Conservation (phyloP, 2,797 vertebrate species). For the Yasuhikotakia modesta region DNA sequence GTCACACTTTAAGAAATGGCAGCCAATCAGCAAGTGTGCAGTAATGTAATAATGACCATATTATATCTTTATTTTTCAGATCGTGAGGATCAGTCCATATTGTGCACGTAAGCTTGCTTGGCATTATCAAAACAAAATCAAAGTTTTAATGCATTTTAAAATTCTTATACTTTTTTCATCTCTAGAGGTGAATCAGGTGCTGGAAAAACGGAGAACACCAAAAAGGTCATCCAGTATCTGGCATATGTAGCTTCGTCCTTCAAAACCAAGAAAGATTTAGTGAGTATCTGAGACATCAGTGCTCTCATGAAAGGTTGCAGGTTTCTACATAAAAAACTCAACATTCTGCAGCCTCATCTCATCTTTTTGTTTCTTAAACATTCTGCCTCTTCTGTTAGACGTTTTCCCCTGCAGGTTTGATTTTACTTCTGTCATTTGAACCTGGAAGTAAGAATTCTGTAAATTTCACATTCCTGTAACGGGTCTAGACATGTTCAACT, state of each 20-base stretch:
- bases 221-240: conserved; percentile 98
- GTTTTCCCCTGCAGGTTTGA: neutral
- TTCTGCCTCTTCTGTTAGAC: too few relatives aligned
- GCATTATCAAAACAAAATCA: neutral
- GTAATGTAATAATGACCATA: neutral
- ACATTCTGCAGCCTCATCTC: neutral
- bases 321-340: neutral
- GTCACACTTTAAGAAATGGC: neutral
- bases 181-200: conserved; percentile 94
- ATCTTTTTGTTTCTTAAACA: neutral
- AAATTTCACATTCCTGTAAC: conserved; percentile 16
- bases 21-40: too few relatives aligned
- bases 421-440: neutral
- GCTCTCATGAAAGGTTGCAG: neutral
- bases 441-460: conserved; percentile 16
- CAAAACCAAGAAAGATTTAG: conserved; percentile 96
- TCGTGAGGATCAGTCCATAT: conserved; percentile 96
- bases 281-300: conserved; percentile 64
- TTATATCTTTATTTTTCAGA: conserved; percentile 62
- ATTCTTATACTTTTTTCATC: neutral
- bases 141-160: neutral
- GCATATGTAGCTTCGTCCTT: conserved; percentile 92
- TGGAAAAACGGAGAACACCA: conserved; percentile 97
- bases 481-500: conserved; percentile 21
- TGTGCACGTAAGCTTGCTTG: conserved; percentile 92